Percentiles rank a stretch among this genome's conserved stretches.
Evolutionary conservation across 2,888 invertebrate genomes (phyloP).

Genomic region (Pristionchus fissidentatus): DNA sequence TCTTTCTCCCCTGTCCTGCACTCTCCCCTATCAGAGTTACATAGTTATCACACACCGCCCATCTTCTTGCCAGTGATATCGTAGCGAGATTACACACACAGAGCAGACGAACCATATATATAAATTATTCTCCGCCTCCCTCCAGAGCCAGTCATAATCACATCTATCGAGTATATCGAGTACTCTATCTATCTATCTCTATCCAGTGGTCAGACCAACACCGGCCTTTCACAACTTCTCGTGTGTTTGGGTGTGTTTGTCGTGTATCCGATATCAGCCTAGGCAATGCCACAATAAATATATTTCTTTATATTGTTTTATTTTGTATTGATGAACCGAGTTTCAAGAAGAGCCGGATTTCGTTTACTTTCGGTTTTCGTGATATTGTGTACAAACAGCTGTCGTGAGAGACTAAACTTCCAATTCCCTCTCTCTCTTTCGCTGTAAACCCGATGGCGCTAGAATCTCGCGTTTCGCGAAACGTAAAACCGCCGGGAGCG

Average conservation of each 20-base stretch:
- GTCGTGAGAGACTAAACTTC: background rate
- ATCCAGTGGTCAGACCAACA: background rate
- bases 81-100: background rate
- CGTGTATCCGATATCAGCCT: background rate
- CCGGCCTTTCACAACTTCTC: background rate
- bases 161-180: background rate
- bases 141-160: slow-evolving; percentile 8
- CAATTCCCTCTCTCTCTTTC: background rate
- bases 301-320: no score
- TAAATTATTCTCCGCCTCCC: background rate
- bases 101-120: no score
- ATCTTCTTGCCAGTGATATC: slow-evolving; percentile 41
- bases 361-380: background rate
- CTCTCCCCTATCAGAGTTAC: slow-evolving; percentile 9
- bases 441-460: background rate
- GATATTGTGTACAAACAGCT: slow-evolving; percentile 3
- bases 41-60: background rate
- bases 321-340: background rate
- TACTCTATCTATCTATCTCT: background rate
- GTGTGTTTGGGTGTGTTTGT: no score
- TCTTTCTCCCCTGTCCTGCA: background rate
- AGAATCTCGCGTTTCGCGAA: background rate
- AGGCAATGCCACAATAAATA: background rate
- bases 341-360: no score
- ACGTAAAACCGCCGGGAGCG: background rate